Evolutionary conservation across 2,888 invertebrate genomes (phyloP), one percentile per base, ranked within the genome.

Genomic region (Heliothis peltigera): DNA sequence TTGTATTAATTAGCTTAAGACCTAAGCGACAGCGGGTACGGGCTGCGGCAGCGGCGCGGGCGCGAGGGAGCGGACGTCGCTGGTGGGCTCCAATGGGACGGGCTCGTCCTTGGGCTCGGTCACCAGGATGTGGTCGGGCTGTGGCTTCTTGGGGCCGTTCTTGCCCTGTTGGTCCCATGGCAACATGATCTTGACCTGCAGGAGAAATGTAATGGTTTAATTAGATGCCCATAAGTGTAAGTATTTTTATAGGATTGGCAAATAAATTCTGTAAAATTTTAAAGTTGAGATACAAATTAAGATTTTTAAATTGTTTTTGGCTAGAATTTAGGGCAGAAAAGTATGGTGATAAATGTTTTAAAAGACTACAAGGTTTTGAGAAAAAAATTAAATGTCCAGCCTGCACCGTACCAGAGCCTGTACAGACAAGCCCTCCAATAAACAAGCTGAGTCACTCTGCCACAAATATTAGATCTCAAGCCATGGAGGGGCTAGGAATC

Each of bases 91-190:
- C 19, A 95, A 89, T 17, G 97, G 97, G 58, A 96, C 95, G 57
- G 96, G 96, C 94, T 99, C 99, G 87, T 99, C 99, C 95, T 99
- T 99, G 63, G 99, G 99, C 94, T 99, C 99, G 65, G 98, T 98
- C 81, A 99, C 99, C 84, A 97, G 97, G 79, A 99, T 99, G 93
- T 99, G 98, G 94, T 99, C 99, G 53, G 99, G 99, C 88, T 99
- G 96, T 5, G 99, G 99, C 91, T 97, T 98, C 96, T 99, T 99
- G 77, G 99, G 99, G 58, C 99, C 99, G 86, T 97, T 98, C 96
- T 99, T 99, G 93, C 99, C 99, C 91, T 97, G 97, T 70, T 98
- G 98, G 95, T 99, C 99, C 97, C 98, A 99, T 46, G 99, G 99
- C 94, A 99, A 97, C 99, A 99, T 99, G 94, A 99, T 99, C 95